Evolutionary conservation across 2,113 vertebrate species (phyloP).

Genomic region (Felis chaus): DNA sequence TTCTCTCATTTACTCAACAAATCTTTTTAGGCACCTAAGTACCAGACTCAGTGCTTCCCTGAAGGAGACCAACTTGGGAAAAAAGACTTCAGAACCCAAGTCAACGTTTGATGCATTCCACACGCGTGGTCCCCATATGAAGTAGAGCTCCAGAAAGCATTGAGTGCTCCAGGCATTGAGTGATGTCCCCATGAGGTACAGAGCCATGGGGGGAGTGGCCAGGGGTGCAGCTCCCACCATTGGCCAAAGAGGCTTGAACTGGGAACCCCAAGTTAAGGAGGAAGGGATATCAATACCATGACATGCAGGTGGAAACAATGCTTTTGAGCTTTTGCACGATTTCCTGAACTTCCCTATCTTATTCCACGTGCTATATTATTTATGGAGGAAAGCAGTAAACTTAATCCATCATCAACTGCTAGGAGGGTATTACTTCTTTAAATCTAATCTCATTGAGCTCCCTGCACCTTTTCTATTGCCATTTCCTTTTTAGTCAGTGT

Average conservation of each 20-base stretch:
- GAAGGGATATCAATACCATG: background rate
- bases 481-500: conserved; percentile 22
- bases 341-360: background rate
- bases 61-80: background rate
- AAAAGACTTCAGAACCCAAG: background rate
- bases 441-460: conserved; percentile 19
- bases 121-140: background rate
- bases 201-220: background rate
- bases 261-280: background rate
- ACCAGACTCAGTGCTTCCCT: background rate
- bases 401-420: background rate
- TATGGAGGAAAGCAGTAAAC: conserved; percentile 11
- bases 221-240: background rate
- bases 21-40: background rate
- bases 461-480: conserved; percentile 2
- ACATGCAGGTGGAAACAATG: background rate
- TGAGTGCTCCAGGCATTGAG: background rate
- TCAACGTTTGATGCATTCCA: background rate
- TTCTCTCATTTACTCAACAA: background rate
- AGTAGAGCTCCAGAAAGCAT: background rate
- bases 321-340: background rate
- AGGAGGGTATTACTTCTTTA: conserved; percentile 2
- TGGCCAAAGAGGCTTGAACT: background rate
- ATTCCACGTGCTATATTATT: conserved; percentile 6
- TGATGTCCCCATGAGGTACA: background rate